These are phyloP conservation scores for Euura lappo DNA, from an alignment of 1,140 invertebrate genomes.

Conservation along the genomic window DNA sequence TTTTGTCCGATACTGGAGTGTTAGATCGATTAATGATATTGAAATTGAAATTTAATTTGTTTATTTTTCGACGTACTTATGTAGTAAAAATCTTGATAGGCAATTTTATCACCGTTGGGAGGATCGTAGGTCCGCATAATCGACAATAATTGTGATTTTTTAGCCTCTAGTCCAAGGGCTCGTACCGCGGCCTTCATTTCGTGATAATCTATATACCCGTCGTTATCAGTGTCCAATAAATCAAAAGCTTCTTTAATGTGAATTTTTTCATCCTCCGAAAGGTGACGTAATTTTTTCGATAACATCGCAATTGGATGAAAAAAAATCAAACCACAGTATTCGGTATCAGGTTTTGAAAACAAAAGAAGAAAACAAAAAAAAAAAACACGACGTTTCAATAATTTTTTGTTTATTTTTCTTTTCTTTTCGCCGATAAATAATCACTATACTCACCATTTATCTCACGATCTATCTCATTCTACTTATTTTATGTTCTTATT, in stretches of 20 bases:
- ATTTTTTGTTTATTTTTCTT: too few relatives aligned
- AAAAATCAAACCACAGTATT: too few relatives aligned
- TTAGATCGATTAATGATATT: background rate
- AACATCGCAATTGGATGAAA: too few relatives aligned
- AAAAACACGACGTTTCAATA: too few relatives aligned
- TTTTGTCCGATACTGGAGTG: slow-evolving; percentile 32
- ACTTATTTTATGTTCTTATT: too few relatives aligned
- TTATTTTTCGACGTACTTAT: slow-evolving; percentile 14
- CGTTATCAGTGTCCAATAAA: slow-evolving; percentile 33
- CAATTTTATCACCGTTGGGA: slow-evolving; percentile 28
- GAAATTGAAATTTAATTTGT: slow-evolving; percentile 4
- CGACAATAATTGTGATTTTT: slow-evolving; percentile 30
- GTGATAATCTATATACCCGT: slow-evolving; percentile 37
- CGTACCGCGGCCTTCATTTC: slow-evolving; percentile 34
- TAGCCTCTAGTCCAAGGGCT: slow-evolving; percentile 31
- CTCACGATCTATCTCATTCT: too few relatives aligned
- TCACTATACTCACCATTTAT: too few relatives aligned
- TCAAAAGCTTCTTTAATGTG: slow-evolving; percentile 29
- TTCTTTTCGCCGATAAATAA: too few relatives aligned
- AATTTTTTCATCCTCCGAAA: slow-evolving; percentile 20
- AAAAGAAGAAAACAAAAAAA: too few relatives aligned
- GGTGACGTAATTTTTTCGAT: background rate
- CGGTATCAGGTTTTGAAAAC: too few relatives aligned
- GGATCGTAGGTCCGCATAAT: slow-evolving; percentile 35
- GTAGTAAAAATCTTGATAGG: slow-evolving; percentile 36